A percentile compares a stretch with the other conserved stretches of the same genome.
These are phyloP conservation scores for Amorpha juglandis DNA, from an alignment of 2,888 invertebrate species.

Conservation along the genomic window DNA sequence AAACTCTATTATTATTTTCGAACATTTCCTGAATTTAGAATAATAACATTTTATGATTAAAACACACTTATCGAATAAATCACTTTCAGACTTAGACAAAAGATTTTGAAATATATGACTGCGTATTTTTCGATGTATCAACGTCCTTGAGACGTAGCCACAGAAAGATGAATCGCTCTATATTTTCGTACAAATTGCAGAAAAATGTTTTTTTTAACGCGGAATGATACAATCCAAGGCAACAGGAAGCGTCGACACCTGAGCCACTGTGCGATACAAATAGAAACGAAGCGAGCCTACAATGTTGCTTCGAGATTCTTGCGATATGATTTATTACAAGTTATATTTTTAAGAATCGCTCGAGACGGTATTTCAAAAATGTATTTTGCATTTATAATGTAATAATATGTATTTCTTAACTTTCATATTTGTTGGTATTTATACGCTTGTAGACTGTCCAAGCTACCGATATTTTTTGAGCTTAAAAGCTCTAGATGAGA, in stretches of 20 bases:
- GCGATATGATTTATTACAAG: slow-evolving; percentile 4
- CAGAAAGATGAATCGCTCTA: background rate
- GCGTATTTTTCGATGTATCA: background rate
- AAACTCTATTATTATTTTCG: too few species aligned
- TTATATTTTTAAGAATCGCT: slow-evolving; percentile 2
- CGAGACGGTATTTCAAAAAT: slow-evolving; percentile 28
- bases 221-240: slow-evolving; percentile 27
- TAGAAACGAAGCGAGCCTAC: slow-evolving; percentile 22
- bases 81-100: background rate
- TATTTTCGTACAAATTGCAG: slow-evolving; percentile 7
- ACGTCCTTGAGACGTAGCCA: background rate
- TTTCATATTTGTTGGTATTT: too few species aligned
- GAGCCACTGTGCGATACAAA: slow-evolving; percentile 32
- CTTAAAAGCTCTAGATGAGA: too few species aligned
- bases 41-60: too few species aligned
- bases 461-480: too few species aligned
- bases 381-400: background rate
- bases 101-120: background rate
- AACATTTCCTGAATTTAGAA: too few species aligned
- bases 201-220: slow-evolving; percentile 28
- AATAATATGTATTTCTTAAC: background rate
- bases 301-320: slow-evolving; percentile 22
- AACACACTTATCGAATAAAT: background rate
- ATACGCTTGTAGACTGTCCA: too few species aligned
- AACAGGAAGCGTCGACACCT: slow-evolving; percentile 36